Evolutionary conservation across 2,888 invertebrate genomes (phyloP), one percentile per base, ranked within the genome.

Genomic region (Acanthosepion lycidas): DNA sequence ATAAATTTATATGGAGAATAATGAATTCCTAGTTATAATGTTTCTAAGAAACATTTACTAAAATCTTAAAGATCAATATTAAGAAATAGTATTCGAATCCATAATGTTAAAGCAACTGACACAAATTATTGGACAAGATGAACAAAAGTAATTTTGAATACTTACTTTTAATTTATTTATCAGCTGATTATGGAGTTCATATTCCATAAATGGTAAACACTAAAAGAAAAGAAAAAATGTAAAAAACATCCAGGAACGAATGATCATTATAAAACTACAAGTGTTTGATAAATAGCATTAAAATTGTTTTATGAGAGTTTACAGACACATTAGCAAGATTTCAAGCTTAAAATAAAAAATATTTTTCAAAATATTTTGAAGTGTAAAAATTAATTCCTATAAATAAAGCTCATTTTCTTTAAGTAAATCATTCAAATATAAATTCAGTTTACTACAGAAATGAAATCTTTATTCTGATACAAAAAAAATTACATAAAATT

Each of bases 141-240:
- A 49, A 94, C 28, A 93, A 26, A 94, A n/a, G 94, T 23, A 51
- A 12, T n/a, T 28, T 55, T 15, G 55, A 51, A 20, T 23, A 92
- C 95, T 95, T 95, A 97, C 98, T 97, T 98, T 98, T 6, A 99
- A 98, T 97, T 99, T 99, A 97, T 99, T 99, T 3, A 99, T 98
- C 91, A 99, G 98, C 96, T 99, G 98, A 95, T 99, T 98, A 97
- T 99, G 99, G 94, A 99, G 98, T 97, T 99, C 99, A 97, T 99
- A 99, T 97, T 99, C 99, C 94, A 99, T 97, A 98, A 99, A 99
- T 0, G 99, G 99, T 94, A 99, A 98, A 96, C 98, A 98, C 98
- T 99, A 99, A 55, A 42, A 42, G 42, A 42, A 42, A 42, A 42
- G 96, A 94, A 6, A 94, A 33, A 94, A 64, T 42, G n/a, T 48